Conservation (phyloP, 2,797 vertebrate species). For the Enoplosus armatus region DNA sequence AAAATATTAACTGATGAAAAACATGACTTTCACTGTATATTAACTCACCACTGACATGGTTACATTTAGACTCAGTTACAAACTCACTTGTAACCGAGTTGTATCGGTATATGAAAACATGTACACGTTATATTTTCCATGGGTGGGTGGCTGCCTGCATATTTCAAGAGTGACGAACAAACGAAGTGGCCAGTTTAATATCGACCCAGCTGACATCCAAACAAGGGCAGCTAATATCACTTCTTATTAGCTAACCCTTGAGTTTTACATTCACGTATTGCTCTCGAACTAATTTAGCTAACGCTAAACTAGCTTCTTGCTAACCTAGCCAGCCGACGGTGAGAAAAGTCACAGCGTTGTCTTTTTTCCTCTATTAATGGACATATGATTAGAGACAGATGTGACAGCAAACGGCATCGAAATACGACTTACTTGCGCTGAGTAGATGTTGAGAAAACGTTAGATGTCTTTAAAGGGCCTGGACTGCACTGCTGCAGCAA, state of each 20-base stretch:
- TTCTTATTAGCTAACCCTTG: no score
- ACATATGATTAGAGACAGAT: slow-evolving; percentile 8
- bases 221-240: neutral
- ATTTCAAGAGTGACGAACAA: slow-evolving; percentile 15
- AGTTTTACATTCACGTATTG: neutral
- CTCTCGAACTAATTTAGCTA: neutral
- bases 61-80: neutral
- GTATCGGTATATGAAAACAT: neutral
- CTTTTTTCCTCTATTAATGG: neutral
- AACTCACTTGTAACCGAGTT: neutral
- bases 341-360: slow-evolving; percentile 12
- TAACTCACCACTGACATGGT: neutral
- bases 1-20: neutral
- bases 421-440: slow-evolving; percentile 57
- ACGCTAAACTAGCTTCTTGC: slow-evolving; percentile 33
- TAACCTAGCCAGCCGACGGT: slow-evolving; percentile 10
- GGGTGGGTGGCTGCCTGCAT: slow-evolving; percentile 10
- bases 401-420: neutral
- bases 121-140: slow-evolving; percentile 20
- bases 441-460: neutral
- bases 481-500: neutral
- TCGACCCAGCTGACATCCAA: neutral
- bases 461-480: neutral
- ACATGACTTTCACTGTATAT: neutral
- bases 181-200: neutral